Conservation (phyloP, 1,140 invertebrate genomes). For the Brachionus plicatilis region DNA sequence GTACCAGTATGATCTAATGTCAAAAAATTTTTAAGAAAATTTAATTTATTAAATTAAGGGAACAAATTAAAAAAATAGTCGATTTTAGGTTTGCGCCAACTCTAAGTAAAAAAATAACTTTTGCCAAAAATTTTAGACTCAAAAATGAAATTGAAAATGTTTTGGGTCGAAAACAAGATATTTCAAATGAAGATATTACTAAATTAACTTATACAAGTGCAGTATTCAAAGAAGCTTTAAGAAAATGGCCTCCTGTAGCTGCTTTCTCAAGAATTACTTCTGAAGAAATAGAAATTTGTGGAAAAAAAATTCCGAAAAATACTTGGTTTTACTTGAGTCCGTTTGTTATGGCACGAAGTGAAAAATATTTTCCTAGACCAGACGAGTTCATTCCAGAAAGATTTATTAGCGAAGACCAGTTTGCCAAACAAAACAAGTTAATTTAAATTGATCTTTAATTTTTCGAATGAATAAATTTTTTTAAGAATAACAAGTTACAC, state of each 20-base stretch:
- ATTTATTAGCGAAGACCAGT: background rate
- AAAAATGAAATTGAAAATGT: background rate
- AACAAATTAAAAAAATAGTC: no score
- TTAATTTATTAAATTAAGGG: no score
- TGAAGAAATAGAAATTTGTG: background rate
- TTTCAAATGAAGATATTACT: background rate
- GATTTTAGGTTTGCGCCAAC: no score
- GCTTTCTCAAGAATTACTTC: background rate
- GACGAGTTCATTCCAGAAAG: slow-evolving; percentile 11
- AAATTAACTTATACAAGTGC: background rate
- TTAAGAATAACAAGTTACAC: slow-evolving; percentile 26
- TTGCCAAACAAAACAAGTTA: slow-evolving; percentile 24
- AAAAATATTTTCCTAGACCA: slow-evolving; percentile 13
- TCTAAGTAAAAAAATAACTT: no score
- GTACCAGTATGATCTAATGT: no score
- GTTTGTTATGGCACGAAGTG: background rate
- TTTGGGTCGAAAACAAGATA: background rate
- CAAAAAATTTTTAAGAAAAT: no score
- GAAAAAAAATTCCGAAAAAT: background rate
- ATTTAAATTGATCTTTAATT: background rate
- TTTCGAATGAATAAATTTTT: background rate
- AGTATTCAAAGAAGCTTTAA: slow-evolving; percentile 12
- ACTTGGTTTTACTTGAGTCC: background rate
- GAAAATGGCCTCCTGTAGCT: slow-evolving; percentile 9
- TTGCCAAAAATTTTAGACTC: background rate